phyloP scores from a whole-genome alignment of 2,888 invertebrate genomes.

The Heliconius charithonia region DNA sequence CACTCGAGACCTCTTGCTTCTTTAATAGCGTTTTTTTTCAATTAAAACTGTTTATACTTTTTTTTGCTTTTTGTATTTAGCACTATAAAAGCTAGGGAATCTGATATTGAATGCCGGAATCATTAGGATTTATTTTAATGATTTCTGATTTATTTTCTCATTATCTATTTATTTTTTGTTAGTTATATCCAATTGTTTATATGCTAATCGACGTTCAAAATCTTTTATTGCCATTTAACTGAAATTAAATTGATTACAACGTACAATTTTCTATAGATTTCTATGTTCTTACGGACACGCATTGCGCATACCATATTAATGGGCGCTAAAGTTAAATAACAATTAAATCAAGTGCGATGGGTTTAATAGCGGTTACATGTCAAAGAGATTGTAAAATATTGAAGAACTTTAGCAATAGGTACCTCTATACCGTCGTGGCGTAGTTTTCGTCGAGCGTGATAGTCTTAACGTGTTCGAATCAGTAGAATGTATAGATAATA shows the following conservation, averaged over 20 bases:
- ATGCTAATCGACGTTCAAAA: not conserved
- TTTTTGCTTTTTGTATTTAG: no score
- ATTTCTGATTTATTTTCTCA: no score
- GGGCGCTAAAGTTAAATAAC: slow-evolving; percentile 38
- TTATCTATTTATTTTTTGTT: not conserved
- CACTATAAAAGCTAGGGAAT: no score
- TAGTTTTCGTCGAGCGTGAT: not conserved
- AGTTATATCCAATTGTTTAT: not conserved
- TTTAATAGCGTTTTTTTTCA: no score
- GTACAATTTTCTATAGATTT: not conserved
- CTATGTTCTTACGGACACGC: slow-evolving; percentile 9
- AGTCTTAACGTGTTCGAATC: no score
- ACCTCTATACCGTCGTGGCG: no score
- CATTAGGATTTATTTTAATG: no score
- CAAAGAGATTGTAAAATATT: slow-evolving; percentile 20
- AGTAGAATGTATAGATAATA: no score
- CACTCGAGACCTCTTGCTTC: no score
- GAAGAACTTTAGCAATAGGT: not conserved
- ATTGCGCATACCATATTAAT: slow-evolving; percentile 39
- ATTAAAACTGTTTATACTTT: no score
- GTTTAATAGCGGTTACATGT: slow-evolving; percentile 31
- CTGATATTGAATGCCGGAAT: no score
- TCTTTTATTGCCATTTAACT: not conserved
- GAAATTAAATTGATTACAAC: not conserved
- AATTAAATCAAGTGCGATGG: slow-evolving; percentile 31